Base-by-base conservation (phyloP, 2,797 vertebrate species). In the Bovichtus variegatus region DNA sequence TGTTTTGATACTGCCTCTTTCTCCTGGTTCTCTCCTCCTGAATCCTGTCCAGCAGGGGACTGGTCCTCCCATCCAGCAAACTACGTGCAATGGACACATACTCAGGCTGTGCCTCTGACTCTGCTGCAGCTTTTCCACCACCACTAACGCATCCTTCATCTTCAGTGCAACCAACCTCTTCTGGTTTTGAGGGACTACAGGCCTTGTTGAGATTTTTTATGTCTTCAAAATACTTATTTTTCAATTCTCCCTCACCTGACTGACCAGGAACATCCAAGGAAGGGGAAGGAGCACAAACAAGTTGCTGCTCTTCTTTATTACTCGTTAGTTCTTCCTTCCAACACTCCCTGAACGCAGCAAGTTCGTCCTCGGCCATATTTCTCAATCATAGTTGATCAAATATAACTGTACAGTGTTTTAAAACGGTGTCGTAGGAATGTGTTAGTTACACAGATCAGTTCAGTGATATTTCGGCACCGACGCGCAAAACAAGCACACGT, bases 1-100 rank as follows among this genome's bases (percentile, higher is more conserved):
- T 62, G 55, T 57, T 63, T 0, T 83, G 71, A 65, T 87, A 85
- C 23, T 85, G 82, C 47, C 93, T 92, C 80, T 94, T 96, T 19
- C 93, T 94, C 72, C 83, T 89, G 21, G 31, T 89, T 18, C 93
- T 93, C 84, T 95, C 94, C 70, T 93, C 81, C 74, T 91, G 60
- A 7, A 96, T 92, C 67, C 92, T 91, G 54, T 90, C 89, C 84
- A 94, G 43, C 55, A 96, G 69, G 0, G 94, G 95, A 80, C 94
- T 93, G 38, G 93, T 95, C 81, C 94, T 93, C 12, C 95, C 95
- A 57, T 93, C 92, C 82, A 96, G 49, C 80, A 96, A 72, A 34
- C 94, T 84, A 9, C 81, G 90, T 1, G 95, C 95, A 36, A 96
- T 95, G 51, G 91, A 93, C 74, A 96, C 92, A 74, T 95, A 96